Evolutionary conservation across 30 jellyfish, hydroid and myxozoan species (phyloP), one percentile per base, ranked within the genome.

Genomic region (Turritopsis rubra): DNA sequence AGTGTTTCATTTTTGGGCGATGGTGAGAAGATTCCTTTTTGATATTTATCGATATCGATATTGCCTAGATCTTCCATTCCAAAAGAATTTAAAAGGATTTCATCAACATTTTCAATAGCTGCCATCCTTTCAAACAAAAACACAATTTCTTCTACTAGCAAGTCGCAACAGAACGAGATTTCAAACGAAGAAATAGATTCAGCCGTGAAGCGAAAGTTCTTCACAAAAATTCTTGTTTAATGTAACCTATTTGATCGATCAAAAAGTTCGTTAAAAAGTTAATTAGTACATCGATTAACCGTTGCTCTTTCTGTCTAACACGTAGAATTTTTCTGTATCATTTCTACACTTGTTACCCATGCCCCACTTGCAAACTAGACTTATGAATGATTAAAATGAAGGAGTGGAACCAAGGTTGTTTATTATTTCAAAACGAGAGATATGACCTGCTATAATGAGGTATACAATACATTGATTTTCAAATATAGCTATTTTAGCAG

Each of bases 51-150:
- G 68, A 82, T 65, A 71, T 82, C 88, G 21, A 82, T 82, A 23
- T 81, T 60, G 16, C 85, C 88, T 60, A 81, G 28, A 66, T 81
- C 88, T 25, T 75, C 27, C 83, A 66, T 71, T 21, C 83, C 83
- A 82, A 82, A 66, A 0, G 88, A 82, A 52, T 82, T 84, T 89
- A 84, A n/a, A n/a, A 84, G 66, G 53, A 84, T 84, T 19, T 84
- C 90, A 52, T 75, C 88, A 54, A 84, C 90, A 25, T 23, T 75
- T 24, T 89, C n/a, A 20, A 75, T 52, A 52, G 75, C 90, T 18
- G 53, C 60, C 71, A 26, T 82, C 26, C 60, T 41, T 41, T 41
- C 60, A 41, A 41, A 3, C 60, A 41, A 41, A 25, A 75, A 75
- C 83, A 21, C 19, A 60, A 21, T 18, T 0, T 60, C 21, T 60